Percentiles rank a stretch among this genome's conserved stretches.
These are phyloP conservation scores for Bombylius discolor DNA, from an alignment of 2,888 invertebrate genomes.

Conservation along the genomic window DNA sequence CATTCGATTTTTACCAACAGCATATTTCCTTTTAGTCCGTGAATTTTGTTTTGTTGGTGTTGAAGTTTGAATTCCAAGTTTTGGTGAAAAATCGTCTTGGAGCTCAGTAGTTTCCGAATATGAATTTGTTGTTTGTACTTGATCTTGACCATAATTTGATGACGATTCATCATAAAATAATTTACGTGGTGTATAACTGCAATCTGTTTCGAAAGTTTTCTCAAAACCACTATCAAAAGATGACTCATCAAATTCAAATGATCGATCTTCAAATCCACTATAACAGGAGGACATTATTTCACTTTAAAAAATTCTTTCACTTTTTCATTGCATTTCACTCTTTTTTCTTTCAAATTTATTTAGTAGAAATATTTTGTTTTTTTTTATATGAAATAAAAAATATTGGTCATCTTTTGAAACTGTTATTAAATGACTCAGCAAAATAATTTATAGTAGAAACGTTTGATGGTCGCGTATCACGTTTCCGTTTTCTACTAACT, in stretches of 20 bases:
- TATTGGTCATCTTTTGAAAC: neutral
- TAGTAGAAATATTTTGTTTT: neutral
- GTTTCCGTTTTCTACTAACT: constrained; percentile 32
- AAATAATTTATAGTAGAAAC: neutral
- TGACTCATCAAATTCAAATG: constrained; percentile 38
- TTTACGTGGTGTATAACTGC: constrained; percentile 24
- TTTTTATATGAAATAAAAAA: neutral
- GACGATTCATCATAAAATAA: constrained; percentile 25
- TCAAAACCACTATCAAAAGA: constrained; percentile 72
- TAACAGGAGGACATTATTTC: constrained; percentile 31
- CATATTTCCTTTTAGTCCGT: constrained; percentile 54
- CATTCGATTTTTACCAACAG: constrained; percentile 57
- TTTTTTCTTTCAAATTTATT: too few species aligned
- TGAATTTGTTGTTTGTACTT: neutral
- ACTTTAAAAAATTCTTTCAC: neutral
- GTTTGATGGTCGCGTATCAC: constrained; percentile 21
- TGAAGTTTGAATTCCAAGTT: constrained; percentile 39
- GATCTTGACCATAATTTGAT: neutral
- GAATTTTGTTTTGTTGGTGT: constrained; percentile 41
- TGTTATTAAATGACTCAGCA: neutral
- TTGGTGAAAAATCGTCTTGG: constrained; percentile 24
- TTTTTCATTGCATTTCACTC: too few species aligned
- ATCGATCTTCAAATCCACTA: constrained; percentile 32
- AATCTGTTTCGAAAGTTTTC: constrained; percentile 47
- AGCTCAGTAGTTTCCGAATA: neutral